These are phyloP conservation scores for Myotis vivesi DNA, from an alignment of 2,797 vertebrate genomes.

Conservation along the genomic window DNA sequence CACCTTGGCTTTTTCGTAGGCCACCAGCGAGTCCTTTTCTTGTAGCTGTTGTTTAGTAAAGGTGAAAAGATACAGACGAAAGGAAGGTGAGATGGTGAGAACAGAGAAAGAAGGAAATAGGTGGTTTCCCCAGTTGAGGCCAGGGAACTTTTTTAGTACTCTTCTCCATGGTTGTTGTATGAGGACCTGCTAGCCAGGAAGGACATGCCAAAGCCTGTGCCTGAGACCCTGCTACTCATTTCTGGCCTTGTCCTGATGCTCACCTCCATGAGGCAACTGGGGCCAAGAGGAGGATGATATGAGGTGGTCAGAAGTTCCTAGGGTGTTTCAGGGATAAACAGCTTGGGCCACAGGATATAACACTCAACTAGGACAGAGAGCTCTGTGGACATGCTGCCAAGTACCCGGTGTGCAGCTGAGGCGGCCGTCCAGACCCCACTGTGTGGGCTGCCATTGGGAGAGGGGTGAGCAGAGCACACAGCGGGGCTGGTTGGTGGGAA, in stretches of 20 bases:
- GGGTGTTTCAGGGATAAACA: conserved; percentile 63
- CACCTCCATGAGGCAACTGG: conserved; percentile 29
- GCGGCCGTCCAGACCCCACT: conserved; percentile 75
- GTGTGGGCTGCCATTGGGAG: conserved; percentile 83
- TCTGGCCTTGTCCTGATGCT: conserved; percentile 32
- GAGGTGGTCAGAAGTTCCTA: conserved; percentile 63
- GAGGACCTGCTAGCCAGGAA: background rate
- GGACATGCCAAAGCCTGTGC: background rate
- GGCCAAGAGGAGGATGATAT: conserved; percentile 27
- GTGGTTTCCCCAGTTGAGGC: background rate
- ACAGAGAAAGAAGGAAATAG: conserved; percentile 35
- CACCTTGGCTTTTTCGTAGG: conserved; percentile 31
- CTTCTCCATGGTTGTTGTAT: background rate
- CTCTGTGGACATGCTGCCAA: conserved; percentile 59
- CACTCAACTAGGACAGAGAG: conserved; percentile 69
- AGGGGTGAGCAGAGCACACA: conserved; percentile 72
- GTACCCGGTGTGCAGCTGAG: conserved; percentile 77
- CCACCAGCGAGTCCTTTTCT: conserved; percentile 50
- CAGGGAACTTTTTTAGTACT: conserved; percentile 5
- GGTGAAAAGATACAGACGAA: conserved; percentile 48
- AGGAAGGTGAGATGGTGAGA: conserved; percentile 42
- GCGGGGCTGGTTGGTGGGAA: conserved; percentile 82
- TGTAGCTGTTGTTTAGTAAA: conserved; percentile 42
- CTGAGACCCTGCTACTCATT: background rate
- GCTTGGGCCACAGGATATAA: conserved; percentile 59